phyloP scores from a whole-genome alignment of 2,113 vertebrate genomes.

The Myotis lucifugus region DNA sequence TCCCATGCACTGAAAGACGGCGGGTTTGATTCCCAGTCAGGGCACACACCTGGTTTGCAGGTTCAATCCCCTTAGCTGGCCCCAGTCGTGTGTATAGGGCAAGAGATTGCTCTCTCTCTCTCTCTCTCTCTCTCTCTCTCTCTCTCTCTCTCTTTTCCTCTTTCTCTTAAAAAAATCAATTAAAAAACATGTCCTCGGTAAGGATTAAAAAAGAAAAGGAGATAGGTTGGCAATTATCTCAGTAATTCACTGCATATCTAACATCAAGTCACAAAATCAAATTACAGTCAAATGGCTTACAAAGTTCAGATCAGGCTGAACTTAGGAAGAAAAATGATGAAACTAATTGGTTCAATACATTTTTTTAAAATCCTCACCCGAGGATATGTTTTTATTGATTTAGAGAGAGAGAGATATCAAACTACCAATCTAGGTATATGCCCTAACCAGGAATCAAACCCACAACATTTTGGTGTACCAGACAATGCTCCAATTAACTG shows the following conservation, averaged over 20 bases:
- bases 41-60: no score
- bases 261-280: constrained; percentile 21
- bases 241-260: background rate
- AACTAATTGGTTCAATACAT: background rate
- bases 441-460: background rate
- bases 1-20: no score
- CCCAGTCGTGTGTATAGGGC: no score
- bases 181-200: no score
- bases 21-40: no score
- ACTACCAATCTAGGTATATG: background rate
- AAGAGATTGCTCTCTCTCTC: no score
- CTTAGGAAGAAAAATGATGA: background rate
- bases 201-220: background rate
- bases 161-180: no score
- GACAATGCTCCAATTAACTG: background rate
- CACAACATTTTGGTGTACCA: background rate
- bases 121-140: no score
- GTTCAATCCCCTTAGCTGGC: no score
- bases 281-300: background rate
- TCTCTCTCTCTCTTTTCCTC: no score
- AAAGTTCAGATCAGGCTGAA: background rate
- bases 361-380: background rate
- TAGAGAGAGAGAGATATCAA: background rate
- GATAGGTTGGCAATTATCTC: background rate
- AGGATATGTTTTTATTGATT: background rate